Evolutionary conservation across 2,888 invertebrate species (phyloP).

Genomic region (Lochmaea capreae): DNA sequence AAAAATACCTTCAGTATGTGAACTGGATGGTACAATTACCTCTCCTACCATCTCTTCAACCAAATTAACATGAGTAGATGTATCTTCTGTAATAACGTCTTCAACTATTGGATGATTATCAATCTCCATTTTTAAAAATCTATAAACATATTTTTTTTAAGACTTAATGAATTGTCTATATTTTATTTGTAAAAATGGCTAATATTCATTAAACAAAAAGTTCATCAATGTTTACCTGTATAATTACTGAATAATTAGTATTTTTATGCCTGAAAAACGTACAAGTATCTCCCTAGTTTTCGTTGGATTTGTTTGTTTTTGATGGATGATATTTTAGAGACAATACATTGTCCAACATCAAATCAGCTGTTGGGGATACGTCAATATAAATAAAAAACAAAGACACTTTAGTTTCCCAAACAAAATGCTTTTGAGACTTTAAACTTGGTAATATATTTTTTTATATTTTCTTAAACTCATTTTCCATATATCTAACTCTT

Average conservation of each 20-base stretch:
- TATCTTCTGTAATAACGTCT: background rate
- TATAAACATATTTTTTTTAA: background rate
- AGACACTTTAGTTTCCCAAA: background rate
- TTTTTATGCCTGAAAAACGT: too few species aligned
- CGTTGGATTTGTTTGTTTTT: too few species aligned
- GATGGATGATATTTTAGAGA: too few species aligned
- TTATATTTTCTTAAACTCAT: background rate
- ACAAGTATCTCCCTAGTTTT: too few species aligned
- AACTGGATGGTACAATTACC: slow-evolving; percentile 1
- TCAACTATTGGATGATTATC: background rate
- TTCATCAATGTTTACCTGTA: background rate
- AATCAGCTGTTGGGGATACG: slow-evolving; percentile 11
- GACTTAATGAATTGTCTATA: background rate
- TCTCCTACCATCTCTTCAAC: slow-evolving; percentile 16
- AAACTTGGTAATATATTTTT: too few species aligned
- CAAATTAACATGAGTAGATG: slow-evolving; percentile 7
- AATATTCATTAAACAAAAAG: background rate
- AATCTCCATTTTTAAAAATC: background rate
- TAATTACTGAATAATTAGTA: background rate
- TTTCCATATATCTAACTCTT: background rate
- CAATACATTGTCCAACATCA: background rate
- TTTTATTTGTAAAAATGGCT: background rate
- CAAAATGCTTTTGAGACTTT: too few species aligned
- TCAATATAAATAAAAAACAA: background rate
- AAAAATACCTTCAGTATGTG: slow-evolving; percentile 7